Evolutionary conservation across 1,140 invertebrate genomes (phyloP).

Genomic region (Nilaparvata lugens): DNA sequence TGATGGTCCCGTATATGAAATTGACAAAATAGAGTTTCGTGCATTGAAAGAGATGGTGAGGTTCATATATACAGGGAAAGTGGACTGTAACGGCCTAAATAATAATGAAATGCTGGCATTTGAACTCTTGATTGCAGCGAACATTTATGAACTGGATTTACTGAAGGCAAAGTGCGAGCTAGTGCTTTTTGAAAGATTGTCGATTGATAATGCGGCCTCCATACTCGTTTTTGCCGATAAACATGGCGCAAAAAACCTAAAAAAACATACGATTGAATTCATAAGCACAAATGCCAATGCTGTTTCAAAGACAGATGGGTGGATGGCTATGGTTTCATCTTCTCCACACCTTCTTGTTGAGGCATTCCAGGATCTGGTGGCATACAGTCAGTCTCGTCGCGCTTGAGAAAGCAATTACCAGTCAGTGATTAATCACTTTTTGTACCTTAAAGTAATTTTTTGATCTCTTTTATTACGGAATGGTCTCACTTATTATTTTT

Average conservation of each 20-base stretch:
- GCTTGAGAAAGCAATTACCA: too few relatives aligned
- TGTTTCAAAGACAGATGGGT: constrained; percentile 97
- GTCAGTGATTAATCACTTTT: too few relatives aligned
- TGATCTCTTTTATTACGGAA: too few relatives aligned
- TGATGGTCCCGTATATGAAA: constrained; percentile 96
- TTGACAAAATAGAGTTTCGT: constrained; percentile 93
- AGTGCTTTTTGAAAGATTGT: constrained; percentile 88
- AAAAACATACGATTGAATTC: constrained; percentile 97
- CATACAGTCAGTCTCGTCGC: too few relatives aligned
- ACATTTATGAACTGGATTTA: constrained; percentile 95
- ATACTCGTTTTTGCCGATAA: constrained; percentile 95
- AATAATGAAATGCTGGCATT: constrained; percentile 99
- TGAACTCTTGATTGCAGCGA: constrained; percentile 91
- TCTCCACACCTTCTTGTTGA: constrained; percentile 97
- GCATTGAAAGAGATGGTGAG: constrained; percentile 93
- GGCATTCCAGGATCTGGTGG: constrained; percentile 93
- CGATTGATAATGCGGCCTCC: constrained; percentile 94
- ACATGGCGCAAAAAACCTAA: constrained; percentile 96
- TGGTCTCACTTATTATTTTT: too few relatives aligned
- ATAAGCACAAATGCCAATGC: constrained; percentile 98
- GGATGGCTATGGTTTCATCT: constrained; percentile 93
- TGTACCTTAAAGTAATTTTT: too few relatives aligned
- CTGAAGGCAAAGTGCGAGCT: constrained; percentile 99
- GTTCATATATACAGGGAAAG: constrained; percentile 97
- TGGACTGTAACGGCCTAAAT: constrained; percentile 50